Evolutionary conservation across 2,888 invertebrate genomes (phyloP).

Genomic region (Pycnomerus fuliginosus): DNA sequence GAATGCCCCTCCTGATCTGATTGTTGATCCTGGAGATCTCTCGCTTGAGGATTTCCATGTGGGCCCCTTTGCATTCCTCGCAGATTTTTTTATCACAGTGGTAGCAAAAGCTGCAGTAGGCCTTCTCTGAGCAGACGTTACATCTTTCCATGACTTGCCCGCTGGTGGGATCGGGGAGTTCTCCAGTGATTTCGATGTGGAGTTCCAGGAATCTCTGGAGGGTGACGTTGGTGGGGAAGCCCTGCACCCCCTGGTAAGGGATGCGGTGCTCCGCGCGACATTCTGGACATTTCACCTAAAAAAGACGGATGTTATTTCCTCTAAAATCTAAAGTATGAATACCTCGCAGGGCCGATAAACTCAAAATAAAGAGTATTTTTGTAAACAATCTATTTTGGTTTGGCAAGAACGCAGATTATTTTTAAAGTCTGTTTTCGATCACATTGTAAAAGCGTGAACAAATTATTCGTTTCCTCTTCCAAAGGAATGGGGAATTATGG

Average conservation of each 20-base stretch:
- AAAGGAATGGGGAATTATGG: too few relatives aligned
- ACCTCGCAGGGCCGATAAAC: too few relatives aligned
- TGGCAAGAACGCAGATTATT: too few relatives aligned
- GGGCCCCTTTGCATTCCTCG: constrained; percentile 93
- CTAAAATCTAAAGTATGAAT: too few relatives aligned
- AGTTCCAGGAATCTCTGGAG: constrained; percentile 92
- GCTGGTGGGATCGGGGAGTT: constrained; percentile 86
- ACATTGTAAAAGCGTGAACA: too few relatives aligned
- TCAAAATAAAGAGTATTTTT: too few relatives aligned
- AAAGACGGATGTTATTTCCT: too few relatives aligned
- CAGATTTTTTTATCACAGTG: constrained; percentile 98
- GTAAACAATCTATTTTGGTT: too few relatives aligned
- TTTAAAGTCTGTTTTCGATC: too few relatives aligned
- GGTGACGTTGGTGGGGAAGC: constrained; percentile 95
- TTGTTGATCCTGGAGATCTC: constrained; percentile 52
- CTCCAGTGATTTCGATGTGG: constrained; percentile 89
- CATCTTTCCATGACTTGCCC: constrained; percentile 92
- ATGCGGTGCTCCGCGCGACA: constrained; percentile 96
- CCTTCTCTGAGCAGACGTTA: constrained; percentile 90
- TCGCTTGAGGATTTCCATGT: constrained; percentile 91
- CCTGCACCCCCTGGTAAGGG: constrained; percentile 91
- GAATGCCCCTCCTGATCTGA: constrained; percentile 78
- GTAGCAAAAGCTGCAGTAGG: constrained; percentile 83
- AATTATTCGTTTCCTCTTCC: too few relatives aligned
- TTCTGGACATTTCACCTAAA: constrained; percentile 94